Conservation (phyloP, 2,113 vertebrate genomes). For the Cromileptes altivelis region DNA sequence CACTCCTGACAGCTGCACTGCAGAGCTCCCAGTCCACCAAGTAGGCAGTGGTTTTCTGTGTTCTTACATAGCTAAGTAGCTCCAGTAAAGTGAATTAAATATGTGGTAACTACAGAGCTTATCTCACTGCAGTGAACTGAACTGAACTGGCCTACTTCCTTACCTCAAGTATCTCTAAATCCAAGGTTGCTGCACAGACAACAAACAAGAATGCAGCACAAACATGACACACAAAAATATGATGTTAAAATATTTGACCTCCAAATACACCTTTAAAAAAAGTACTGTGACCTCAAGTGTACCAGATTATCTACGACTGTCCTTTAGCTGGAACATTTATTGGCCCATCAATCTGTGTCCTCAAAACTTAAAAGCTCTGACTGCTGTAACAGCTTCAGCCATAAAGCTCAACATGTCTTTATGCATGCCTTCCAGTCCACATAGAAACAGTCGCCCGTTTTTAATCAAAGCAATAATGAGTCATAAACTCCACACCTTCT, state of each 20-base stretch:
- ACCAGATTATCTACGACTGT: no score
- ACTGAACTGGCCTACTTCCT: not conserved
- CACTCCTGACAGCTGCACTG: not conserved
- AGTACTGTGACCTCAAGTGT: not conserved
- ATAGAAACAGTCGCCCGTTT: not conserved
- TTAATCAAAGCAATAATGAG: conserved; percentile 26
- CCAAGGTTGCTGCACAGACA: not conserved
- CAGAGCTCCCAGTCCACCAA: not conserved
- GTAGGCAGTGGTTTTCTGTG: not conserved
- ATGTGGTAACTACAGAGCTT: conserved; percentile 20
- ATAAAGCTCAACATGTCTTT: not conserved
- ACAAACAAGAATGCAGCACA: not conserved
- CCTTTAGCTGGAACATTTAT: no score
- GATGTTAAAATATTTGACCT: not conserved
- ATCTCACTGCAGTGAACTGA: conserved; percentile 13
- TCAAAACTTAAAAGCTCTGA: not conserved
- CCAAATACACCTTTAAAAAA: not conserved
- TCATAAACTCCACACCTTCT: not conserved
- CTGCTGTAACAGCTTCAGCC: not conserved
- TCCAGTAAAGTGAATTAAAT: conserved; percentile 41
- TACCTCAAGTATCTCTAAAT: not conserved
- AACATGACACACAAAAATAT: not conserved
- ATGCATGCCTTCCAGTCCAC: not conserved
- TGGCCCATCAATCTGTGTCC: not conserved
- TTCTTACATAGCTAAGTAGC: conserved; percentile 2